Base-by-base conservation (phyloP, 23 tunicate genomes). In the Aplidium turbinatum region DNA sequence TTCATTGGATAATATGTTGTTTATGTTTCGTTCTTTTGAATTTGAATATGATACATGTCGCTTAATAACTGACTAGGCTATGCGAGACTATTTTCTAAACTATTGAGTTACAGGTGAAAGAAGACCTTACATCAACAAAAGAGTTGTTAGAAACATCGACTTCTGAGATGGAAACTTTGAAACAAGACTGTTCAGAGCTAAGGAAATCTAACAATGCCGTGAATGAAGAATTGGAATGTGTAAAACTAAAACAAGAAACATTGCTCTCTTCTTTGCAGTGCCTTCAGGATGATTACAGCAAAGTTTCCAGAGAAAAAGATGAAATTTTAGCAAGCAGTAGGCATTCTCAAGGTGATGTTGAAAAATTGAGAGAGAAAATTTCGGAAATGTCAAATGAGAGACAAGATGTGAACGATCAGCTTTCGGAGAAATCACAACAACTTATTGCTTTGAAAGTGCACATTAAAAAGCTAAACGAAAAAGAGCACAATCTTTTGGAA, bases 231-330 rank as follows among this genome's bases (percentile, higher is more conserved):
- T 32, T 89, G 31, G 96, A 89, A 38, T 89, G 96, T 51, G 58
- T 85, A 9, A 70, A 77, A 30, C 78, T 67, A 87, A 89, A 89
- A 50, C 85, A 82, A 71, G 89, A 81, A 27, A 89, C 96, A 24
- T 56, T 89, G 48, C 26, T 82, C 33, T 77, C 85, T 11, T 71
- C 96, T 2, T 24, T 89, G 57, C 89, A 82, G 35, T 82, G 81
- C 36, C 33, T 89, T 52, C 96, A 89, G 35, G 63, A 71, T 9
- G 96, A 89, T 32, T 34, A 29, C 40, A 23, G 52, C 19, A 39
- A 31, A 1, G 33, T 54, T 1, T 30, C 68, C 29, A 25, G 21
- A 18, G 79, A 73, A 52, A 75, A 83, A 1, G 24, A 83, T 33
- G 33, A 47, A 33, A 38, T 62, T 31, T 0, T 36, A n/a, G n/a